These are phyloP conservation scores for Ailurus styani DNA, from an alignment of 2,113 vertebrate species.

Conservation along the genomic window DNA sequence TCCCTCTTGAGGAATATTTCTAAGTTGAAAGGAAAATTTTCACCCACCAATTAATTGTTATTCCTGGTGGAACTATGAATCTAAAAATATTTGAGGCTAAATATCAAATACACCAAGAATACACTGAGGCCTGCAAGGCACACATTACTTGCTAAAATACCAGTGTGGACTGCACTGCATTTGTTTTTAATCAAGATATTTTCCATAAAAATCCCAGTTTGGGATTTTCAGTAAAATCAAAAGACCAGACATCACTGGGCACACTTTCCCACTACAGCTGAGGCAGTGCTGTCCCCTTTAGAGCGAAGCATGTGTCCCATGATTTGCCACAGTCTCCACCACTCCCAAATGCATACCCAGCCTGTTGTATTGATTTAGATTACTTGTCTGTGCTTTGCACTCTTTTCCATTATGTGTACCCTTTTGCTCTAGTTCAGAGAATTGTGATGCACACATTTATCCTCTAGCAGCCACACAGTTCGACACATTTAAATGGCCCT, in stretches of 20 bases:
- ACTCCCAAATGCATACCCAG: background rate
- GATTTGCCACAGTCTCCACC: background rate
- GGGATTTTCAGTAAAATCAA: background rate
- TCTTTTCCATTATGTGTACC: background rate
- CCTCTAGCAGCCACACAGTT: background rate
- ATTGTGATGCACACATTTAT: background rate
- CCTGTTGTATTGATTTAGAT: background rate
- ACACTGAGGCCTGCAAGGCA: background rate
- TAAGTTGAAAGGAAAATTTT: background rate
- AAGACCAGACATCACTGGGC: background rate
- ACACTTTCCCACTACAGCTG: background rate
- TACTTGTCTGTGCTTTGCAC: background rate
- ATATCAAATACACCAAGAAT: background rate
- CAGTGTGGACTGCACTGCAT: background rate
- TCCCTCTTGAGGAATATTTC: background rate
- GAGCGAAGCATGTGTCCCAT: background rate
- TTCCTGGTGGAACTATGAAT: background rate
- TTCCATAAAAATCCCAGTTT: background rate
- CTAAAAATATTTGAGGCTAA: conserved; percentile 5
- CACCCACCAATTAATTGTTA: background rate
- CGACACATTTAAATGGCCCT: background rate
- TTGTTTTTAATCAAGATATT: background rate
- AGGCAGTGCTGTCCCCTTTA: background rate
- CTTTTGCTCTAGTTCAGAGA: conserved; percentile 2
- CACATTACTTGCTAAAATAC: background rate